A percentile compares a stretch with the other conserved stretches of the same genome.
Evolutionary conservation across 2,888 invertebrate genomes (phyloP).

Genomic region (Parochlus steinenii): DNA sequence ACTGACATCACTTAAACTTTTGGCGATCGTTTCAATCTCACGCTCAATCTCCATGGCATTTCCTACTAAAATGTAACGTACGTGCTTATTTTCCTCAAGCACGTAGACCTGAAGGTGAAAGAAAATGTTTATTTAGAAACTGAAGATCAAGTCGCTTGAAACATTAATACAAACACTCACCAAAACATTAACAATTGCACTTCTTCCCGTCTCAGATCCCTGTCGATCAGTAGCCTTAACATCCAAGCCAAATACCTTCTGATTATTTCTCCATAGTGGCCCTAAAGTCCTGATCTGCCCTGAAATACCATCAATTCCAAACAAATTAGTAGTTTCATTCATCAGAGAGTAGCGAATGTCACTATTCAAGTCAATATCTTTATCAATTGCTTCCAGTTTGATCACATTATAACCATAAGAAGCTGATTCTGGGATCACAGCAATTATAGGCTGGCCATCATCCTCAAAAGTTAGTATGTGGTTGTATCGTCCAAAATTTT

Average conservation of each 20-base stretch:
- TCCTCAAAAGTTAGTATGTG: conserved; percentile 62
- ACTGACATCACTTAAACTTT: conserved; percentile 51
- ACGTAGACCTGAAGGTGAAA: no score
- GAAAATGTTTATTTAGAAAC: no score
- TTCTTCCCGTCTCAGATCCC: conserved; percentile 66
- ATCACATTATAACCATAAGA: conserved; percentile 69
- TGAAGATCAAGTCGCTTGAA: no score
- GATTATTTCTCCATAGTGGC: conserved; percentile 49
- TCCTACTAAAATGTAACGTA: conserved; percentile 59
- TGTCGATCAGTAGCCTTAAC: conserved; percentile 71
- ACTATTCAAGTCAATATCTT: conserved; percentile 56
- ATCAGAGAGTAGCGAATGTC: conserved; percentile 68
- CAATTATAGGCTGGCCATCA: conserved; percentile 63
- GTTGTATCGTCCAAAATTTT: conserved; percentile 63
- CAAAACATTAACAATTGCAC: conserved; percentile 71
- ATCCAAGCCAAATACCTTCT: conserved; percentile 69
- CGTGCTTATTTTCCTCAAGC: conserved; percentile 61
- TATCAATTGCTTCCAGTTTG: conserved; percentile 57
- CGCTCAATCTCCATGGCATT: conserved; percentile 61
- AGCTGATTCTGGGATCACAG: conserved; percentile 66
- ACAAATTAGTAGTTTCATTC: conserved; percentile 56
- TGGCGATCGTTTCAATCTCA: conserved; percentile 50
- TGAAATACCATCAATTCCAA: conserved; percentile 57
- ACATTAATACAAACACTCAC: conserved; percentile 35
- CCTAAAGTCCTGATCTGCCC: conserved; percentile 61